These are phyloP conservation scores for Drosophila kikkawai DNA, from an alignment of 1,140 invertebrate genomes.

Conservation along the genomic window DNA sequence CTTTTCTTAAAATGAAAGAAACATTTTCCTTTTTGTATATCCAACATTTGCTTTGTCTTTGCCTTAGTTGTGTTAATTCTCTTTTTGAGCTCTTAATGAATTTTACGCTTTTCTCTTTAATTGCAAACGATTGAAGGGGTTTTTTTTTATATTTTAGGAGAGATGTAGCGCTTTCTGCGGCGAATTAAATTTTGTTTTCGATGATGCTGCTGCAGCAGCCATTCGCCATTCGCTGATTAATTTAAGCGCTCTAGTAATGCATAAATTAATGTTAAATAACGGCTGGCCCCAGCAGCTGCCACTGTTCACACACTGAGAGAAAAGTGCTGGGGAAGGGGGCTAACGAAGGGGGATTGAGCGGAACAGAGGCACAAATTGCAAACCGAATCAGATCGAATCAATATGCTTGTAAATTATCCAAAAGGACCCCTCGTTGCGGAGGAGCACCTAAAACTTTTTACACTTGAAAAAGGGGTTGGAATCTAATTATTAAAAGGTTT, in stretches of 20 bases:
- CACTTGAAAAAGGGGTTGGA: conserved; percentile 1
- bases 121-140: conserved; percentile 10
- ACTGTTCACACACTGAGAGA: conserved; percentile 28
- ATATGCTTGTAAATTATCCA: conserved; percentile 55
- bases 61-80: conserved; percentile 28
- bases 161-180: conserved; percentile 4
- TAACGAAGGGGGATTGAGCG: neutral
- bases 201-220: conserved; percentile 4
- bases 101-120: conserved; percentile 35
- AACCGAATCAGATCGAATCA: conserved; percentile 55
- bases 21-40: conserved; percentile 10
- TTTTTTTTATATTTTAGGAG: neutral
- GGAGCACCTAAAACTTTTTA: conserved; percentile 2
- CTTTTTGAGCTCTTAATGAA: conserved; percentile 19
- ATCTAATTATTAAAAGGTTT: neutral
- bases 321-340: neutral
- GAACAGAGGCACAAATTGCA: conserved; percentile 23
- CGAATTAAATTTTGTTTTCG: conserved; percentile 34
- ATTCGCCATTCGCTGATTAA: conserved; percentile 68
- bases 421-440: neutral
- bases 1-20: neutral
- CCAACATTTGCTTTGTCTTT: conserved; percentile 13
- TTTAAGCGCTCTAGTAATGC: conserved; percentile 74
- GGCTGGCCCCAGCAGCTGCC: conserved; percentile 33
- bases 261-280: conserved; percentile 80